Percentiles rank a stretch among this genome's conserved stretches.
Evolutionary conservation across 2,113 vertebrate genomes (phyloP).

Genomic region (Penelope pileata): DNA sequence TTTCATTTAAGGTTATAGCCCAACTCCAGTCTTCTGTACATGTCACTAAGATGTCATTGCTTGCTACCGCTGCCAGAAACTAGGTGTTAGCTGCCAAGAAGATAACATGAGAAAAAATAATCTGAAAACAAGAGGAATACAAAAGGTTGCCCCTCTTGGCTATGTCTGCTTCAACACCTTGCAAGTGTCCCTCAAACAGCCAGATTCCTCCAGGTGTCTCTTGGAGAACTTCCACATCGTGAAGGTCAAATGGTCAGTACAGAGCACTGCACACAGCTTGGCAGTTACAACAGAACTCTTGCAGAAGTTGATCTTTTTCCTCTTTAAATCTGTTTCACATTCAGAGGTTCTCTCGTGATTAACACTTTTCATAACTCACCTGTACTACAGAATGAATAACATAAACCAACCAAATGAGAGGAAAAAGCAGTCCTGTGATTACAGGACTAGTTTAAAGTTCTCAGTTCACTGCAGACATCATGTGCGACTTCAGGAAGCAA

Average conservation of each 20-base stretch:
- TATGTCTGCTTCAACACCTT: background rate
- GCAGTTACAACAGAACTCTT: background rate
- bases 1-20: background rate
- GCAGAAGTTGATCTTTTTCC: background rate
- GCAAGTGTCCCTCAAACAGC: background rate
- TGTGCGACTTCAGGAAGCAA: background rate
- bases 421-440: background rate
- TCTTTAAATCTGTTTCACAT: background rate
- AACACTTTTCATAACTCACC: background rate
- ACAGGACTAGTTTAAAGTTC: background rate
- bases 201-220: background rate
- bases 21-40: background rate
- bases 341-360: background rate
- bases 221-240: background rate
- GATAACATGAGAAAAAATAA: background rate
- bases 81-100: background rate
- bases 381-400: background rate
- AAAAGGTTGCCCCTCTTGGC: background rate
- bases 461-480: background rate
- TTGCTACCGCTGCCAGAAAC: background rate
- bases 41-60: background rate
- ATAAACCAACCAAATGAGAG: background rate
- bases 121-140: background rate
- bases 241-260: background rate
- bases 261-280: background rate